These are phyloP conservation scores for Gallinago solitaria DNA, from an alignment of 2,797 vertebrate genomes.

Conservation along the genomic window DNA sequence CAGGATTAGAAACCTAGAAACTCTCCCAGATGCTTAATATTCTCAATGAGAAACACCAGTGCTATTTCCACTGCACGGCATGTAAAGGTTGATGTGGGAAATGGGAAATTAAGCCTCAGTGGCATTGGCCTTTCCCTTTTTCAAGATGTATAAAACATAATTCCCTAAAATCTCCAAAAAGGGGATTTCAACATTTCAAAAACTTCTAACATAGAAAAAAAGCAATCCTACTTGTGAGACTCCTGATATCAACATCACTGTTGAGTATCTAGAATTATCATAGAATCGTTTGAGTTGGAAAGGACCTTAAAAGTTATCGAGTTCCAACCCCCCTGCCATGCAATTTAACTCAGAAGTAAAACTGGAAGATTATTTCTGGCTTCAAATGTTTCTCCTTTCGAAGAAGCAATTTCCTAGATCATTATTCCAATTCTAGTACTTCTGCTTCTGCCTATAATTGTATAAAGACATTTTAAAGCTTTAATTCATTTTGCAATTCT, in stretches of 20 bases:
- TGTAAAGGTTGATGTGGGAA: not conserved
- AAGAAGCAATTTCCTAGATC: conserved; percentile 41
- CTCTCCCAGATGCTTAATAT: not conserved
- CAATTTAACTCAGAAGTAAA: not conserved
- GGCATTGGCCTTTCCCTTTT: not conserved
- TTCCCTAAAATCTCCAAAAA: not conserved
- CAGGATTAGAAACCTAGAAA: not conserved
- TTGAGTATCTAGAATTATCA: not conserved
- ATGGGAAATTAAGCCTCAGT: not conserved
- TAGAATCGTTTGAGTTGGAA: too few species aligned
- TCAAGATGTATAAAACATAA: not conserved
- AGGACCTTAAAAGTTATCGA: too few species aligned
- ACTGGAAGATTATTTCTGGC: not conserved
- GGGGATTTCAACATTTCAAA: not conserved
- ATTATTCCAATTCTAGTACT: conserved; percentile 44
- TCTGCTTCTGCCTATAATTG: conserved; percentile 34
- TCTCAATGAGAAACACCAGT: not conserved
- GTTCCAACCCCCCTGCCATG: too few species aligned
- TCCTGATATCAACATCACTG: not conserved
- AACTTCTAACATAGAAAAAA: not conserved
- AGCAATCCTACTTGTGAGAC: not conserved
- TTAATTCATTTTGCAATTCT: conserved; percentile 64
- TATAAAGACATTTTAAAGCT: conserved; percentile 54
- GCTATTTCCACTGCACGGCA: accelerated
- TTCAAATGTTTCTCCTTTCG: conserved; percentile 10